Evolutionary conservation across 1,140 invertebrate species (phyloP).

Genomic region (Ectropis grisescens): DNA sequence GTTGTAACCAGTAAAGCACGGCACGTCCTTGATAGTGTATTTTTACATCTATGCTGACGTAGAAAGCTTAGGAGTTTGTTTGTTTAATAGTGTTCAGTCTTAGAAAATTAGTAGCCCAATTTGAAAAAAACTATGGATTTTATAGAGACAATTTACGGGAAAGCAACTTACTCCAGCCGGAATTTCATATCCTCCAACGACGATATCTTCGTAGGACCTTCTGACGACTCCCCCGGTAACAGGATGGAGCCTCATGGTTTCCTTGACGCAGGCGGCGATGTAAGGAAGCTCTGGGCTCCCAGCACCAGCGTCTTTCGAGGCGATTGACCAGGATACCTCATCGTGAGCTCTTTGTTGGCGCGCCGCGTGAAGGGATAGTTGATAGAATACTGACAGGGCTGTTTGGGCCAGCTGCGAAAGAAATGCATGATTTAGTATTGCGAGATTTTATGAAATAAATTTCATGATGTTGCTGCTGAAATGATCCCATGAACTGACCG

Average conservation of each 20-base stretch:
- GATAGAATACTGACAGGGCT: constrained; percentile 50
- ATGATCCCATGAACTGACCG: too few relatives aligned
- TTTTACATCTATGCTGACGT: too few relatives aligned
- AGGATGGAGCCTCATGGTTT: constrained; percentile 43
- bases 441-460: too few relatives aligned
- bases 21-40: too few relatives aligned
- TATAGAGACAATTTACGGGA: too few relatives aligned
- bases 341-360: constrained; percentile 51
- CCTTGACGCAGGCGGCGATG: constrained; percentile 32
- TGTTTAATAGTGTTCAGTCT: too few relatives aligned
- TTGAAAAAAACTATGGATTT: too few relatives aligned
- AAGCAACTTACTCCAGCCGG: constrained; percentile 46
- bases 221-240: constrained; percentile 51
- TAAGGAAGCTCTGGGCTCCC: constrained; percentile 29
- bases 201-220: constrained; percentile 28
- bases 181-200: constrained; percentile 43
- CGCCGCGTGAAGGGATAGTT: constrained; percentile 50
- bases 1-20: too few relatives aligned
- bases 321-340: constrained; percentile 42
- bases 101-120: too few relatives aligned
- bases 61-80: too few relatives aligned
- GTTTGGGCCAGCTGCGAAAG: constrained; percentile 41
- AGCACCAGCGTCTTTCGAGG: constrained; percentile 27
- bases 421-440: background rate
- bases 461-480: too few relatives aligned